Evolutionary conservation across 1,140 invertebrate species (phyloP), one percentile per base, ranked within the genome.

Genomic region (Spodoptera frugiperda): DNA sequence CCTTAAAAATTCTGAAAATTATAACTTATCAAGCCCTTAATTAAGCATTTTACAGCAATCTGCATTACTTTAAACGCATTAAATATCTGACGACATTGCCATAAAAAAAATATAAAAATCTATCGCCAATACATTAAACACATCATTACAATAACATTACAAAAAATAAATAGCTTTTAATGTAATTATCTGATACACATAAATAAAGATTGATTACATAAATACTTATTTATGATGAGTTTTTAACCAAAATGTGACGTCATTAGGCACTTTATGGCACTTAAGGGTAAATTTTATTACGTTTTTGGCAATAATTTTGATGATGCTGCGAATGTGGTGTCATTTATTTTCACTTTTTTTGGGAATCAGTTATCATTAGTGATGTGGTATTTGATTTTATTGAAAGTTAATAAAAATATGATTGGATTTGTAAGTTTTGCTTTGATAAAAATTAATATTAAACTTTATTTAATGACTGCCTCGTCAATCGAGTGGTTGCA

Each of bases 221-320:
- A 54, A 44, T 17, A 54, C 5, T 55, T 44, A 44, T 55, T 71
- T 44, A 33, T 53, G 3, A 39, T 17, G n/a, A 25, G 0, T 12
- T n/a, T 15, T 4, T 54, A 55, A 54, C 48, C 67, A 30, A 70
- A 51, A 54, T 25, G 67, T n/a, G 11, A 12, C 17, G 57, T 72
- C 51, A 39, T 54, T 46, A 57, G n/a, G 8, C 44, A 9, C 10
- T 73, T 59, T 15, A 54, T n/a, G 55, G 12, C 9, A 48, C 21
- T 73, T 33, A n/a, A n/a, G 25, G 59, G 44, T 61, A 73, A 73
- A 57, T 73, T 73, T 73, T 73, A 73, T 73, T 14, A 9, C 17
- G 5, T 19, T 59, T 61, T 8, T 21, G 33, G 44, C 44, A 48
- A 73, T 59, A 30, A 48, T 46, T 73, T 54, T 14, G 11, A 15